Base-by-base conservation (phyloP, 2,797 vertebrate genomes). In the Hydrocynus forskahlii region DNA sequence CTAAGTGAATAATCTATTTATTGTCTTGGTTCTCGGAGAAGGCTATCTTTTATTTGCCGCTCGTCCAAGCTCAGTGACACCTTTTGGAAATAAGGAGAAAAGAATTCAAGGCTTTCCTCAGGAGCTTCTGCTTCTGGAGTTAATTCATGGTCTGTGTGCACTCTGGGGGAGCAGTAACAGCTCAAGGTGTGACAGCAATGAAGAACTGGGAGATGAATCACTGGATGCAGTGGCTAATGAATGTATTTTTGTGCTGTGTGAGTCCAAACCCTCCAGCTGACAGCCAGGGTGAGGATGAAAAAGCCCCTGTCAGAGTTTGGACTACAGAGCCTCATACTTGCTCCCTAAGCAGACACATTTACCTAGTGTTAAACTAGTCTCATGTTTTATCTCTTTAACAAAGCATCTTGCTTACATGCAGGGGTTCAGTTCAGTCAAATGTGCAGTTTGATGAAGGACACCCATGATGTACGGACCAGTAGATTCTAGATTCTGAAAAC, bases 1-100 rank as follows among this genome's bases (percentile, higher is more conserved):
- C 67, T 45, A 38, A 67, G 72, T 75, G 76, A 84, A 79, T 71
- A 74, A 63, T 12, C 66, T 40, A 21, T 79, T 75, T 79, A 74
- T 78, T 75, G 25, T 78, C 9, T 74, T 40, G 40, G 40, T 23
- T 62, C 55, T 43, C 16, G 16, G 21, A 74, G 45, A 62, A 81
- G 23, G 62, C 55, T 52, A 25, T 57, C 57, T 84, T 63, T 73
- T 74, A 75, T 70, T 69, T 80, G 45, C 54, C 29, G 67, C 5
- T 19, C 25, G 8, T 23, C n/a, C 23, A 40, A 40, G 40, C 60
- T 76, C 23, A 63, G 8, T 73, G 25, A 38, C 25, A 60, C 48
- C 6, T 40, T 77, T 77, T 62, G 43, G 17, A 50, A 55, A 43
- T 25, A 5, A 16, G 19, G 7, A 25, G 63, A 52, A 73, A 75